phyloP scores from a whole-genome alignment of 2,797 vertebrate genomes.

The Brachyrhaphis roseni region DNA sequence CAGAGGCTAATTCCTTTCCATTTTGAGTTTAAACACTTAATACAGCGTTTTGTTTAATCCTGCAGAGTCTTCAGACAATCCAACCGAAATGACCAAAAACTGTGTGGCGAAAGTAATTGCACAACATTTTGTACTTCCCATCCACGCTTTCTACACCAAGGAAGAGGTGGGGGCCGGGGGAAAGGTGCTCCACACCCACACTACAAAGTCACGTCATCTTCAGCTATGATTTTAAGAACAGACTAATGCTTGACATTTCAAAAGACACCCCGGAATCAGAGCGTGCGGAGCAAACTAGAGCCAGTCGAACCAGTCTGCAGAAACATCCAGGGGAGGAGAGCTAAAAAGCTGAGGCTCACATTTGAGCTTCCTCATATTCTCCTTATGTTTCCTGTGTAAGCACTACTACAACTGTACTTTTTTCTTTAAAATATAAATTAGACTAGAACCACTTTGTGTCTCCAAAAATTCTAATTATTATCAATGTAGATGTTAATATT shows the following conservation, averaged over 20 bases:
- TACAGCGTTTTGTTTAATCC: neutral
- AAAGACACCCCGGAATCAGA: slow-evolving; percentile 30
- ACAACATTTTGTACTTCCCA: slow-evolving; percentile 16
- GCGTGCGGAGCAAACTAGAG: slow-evolving; percentile 1
- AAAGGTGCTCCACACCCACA: slow-evolving; percentile 31
- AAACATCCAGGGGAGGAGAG: neutral
- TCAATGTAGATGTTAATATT: neutral
- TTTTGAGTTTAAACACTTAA: neutral
- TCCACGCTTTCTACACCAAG: neutral
- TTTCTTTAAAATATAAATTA: neutral
- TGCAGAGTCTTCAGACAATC: neutral
- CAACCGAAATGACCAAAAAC: neutral
- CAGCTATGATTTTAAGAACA: slow-evolving; percentile 20
- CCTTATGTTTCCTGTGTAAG: slow-evolving; percentile 18
- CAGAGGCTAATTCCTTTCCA: neutral
- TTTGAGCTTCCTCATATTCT: slow-evolving; percentile 15
- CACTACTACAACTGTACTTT: neutral
- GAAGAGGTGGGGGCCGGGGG: neutral
- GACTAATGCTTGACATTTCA: neutral
- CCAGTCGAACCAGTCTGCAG: slow-evolving; percentile 62
- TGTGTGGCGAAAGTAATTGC: neutral
- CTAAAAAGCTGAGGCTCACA: slow-evolving; percentile 31
- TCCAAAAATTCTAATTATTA: neutral
- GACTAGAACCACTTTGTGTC: neutral
- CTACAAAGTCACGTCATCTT: slow-evolving; percentile 18